phyloP scores from a whole-genome alignment of 2,797 vertebrate genomes.

The Petrocephalus sullivani region DNA sequence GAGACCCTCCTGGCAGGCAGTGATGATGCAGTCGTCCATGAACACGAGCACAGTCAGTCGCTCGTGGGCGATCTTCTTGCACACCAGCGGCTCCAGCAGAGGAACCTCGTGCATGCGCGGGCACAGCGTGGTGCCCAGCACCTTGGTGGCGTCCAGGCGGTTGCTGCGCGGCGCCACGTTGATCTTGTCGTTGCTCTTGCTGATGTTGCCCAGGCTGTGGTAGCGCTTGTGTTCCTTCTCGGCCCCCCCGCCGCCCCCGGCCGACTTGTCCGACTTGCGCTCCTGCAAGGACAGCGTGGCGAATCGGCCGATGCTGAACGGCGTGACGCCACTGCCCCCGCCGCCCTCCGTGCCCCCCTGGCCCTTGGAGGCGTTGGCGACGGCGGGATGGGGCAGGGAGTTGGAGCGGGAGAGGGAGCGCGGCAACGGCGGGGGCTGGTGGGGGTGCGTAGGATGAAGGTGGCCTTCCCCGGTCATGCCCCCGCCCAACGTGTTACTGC shows the following conservation, averaged over 20 bases:
- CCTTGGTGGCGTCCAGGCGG: slow-evolving; percentile 75
- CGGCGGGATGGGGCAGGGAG: slow-evolving; percentile 77
- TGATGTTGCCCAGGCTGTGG: slow-evolving; percentile 86
- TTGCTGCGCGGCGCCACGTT: slow-evolving; percentile 63
- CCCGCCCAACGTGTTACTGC: slow-evolving; percentile 47
- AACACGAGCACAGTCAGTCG: slow-evolving; percentile 83
- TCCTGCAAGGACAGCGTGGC: slow-evolving; percentile 79
- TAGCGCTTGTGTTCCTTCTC: slow-evolving; percentile 89
- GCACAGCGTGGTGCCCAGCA: slow-evolving; percentile 80
- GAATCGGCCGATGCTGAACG: slow-evolving; percentile 78
- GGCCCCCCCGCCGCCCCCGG: slow-evolving; percentile 25
- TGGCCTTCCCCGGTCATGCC: slow-evolving; percentile 60
- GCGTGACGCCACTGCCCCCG: slow-evolving; percentile 39
- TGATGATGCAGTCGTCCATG: slow-evolving; percentile 90
- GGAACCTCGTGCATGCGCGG: slow-evolving; percentile 85
- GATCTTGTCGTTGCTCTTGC: slow-evolving; percentile 79
- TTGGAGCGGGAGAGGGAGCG: slow-evolving; percentile 82
- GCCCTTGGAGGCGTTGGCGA: slow-evolving; percentile 62
- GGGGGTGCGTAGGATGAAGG: slow-evolving; percentile 60
- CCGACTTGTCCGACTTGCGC: slow-evolving; percentile 66
- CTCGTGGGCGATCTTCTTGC: slow-evolving; percentile 90
- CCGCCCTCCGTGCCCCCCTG: slow-evolving; percentile 47
- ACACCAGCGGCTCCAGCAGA: slow-evolving; percentile 82
- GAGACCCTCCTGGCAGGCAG: slow-evolving; percentile 84
- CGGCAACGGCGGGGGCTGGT: slow-evolving; percentile 63